Percentiles rank a stretch among this genome's conserved stretches.
phyloP scores from a whole-genome alignment of 1,140 invertebrate species.

The Leptinotarsa defecta region DNA sequence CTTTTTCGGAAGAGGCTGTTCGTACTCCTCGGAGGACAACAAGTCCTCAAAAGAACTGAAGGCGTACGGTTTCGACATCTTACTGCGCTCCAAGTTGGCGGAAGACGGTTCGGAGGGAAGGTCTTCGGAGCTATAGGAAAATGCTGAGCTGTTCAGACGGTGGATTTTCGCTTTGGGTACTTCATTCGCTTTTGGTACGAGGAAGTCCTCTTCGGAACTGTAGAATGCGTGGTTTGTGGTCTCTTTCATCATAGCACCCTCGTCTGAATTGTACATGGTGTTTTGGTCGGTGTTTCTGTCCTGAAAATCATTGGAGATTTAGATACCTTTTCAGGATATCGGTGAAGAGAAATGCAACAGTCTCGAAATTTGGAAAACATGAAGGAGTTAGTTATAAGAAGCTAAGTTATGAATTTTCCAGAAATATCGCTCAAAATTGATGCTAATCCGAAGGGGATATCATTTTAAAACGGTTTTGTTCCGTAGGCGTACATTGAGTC shows the following conservation, averaged over 20 bases:
- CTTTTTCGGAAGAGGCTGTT: slow-evolving; percentile 18
- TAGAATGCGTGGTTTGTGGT: slow-evolving; percentile 32
- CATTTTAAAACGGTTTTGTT: too few relatives aligned
- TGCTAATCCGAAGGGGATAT: too few relatives aligned
- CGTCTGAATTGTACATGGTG: slow-evolving; percentile 29
- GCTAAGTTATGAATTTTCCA: too few relatives aligned
- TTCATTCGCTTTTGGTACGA: slow-evolving; percentile 20
- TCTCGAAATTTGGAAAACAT: too few relatives aligned
- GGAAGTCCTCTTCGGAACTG: slow-evolving; percentile 40
- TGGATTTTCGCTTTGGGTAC: too few relatives aligned
- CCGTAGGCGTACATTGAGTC: too few relatives aligned
- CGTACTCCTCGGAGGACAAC: slow-evolving; percentile 29
- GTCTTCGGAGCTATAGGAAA: slow-evolving; percentile 23
- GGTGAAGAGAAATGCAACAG: too few relatives aligned
- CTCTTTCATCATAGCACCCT: slow-evolving; percentile 26
- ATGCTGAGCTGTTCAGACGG: background rate
- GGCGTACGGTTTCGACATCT: slow-evolving; percentile 6
- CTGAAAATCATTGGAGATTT: background rate
- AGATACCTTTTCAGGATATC: too few relatives aligned
- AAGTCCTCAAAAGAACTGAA: slow-evolving; percentile 37
- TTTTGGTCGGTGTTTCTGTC: background rate
- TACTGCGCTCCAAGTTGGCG: slow-evolving; percentile 1
- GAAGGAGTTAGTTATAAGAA: too few relatives aligned
- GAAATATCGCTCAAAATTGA: too few relatives aligned
- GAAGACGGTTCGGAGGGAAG: background rate